These are phyloP conservation scores for Balearica regulorum DNA, from an alignment of 2,797 vertebrate genomes.

Conservation along the genomic window DNA sequence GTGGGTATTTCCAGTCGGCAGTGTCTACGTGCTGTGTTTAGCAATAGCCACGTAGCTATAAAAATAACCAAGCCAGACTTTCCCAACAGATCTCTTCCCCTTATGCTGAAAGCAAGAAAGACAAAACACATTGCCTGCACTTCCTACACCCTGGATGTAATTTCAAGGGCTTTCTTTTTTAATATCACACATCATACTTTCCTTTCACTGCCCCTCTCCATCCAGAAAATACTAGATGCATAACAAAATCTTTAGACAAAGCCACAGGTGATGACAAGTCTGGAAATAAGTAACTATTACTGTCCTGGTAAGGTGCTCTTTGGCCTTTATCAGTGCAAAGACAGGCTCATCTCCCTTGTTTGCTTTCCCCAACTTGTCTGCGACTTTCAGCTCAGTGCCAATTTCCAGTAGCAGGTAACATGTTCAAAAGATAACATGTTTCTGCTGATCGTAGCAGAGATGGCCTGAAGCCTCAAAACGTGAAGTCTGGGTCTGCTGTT, in stretches of 20 bases:
- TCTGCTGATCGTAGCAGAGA: neutral
- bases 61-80: conserved; percentile 19
- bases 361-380: neutral
- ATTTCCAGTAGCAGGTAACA: neutral
- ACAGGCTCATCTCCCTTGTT: neutral
- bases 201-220: neutral
- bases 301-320: neutral
- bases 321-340: neutral
- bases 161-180: neutral
- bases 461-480: neutral
- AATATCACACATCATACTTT: neutral
- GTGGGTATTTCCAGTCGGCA: neutral
- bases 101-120: neutral
- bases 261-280: neutral
- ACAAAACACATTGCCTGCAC: neutral
- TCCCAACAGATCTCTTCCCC: neutral
- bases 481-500: neutral
- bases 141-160: neutral
- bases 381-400: neutral
- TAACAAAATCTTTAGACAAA: neutral
- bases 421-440: neutral
- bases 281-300: neutral
- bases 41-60: neutral
- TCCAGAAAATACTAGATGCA: neutral
- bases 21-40: neutral